A percentile compares a stretch with the other conserved stretches of the same genome.
Conservation (phyloP, 2,888 invertebrate genomes). For the Epicampocera succincta region DNA sequence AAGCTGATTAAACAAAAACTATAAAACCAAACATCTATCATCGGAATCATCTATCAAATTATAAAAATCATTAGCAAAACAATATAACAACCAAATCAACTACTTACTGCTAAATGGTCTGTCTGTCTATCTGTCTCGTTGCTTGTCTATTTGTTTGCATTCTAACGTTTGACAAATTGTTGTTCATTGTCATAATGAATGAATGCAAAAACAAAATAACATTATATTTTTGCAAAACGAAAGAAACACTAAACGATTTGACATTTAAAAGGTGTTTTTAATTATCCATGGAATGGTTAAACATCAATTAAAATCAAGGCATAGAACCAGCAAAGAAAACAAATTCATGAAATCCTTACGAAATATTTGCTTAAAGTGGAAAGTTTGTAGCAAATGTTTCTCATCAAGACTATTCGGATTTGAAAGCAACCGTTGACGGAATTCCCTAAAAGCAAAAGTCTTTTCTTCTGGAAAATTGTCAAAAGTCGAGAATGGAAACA, state of each 20-base stretch:
- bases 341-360: slow-evolving; percentile 24
- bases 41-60: slow-evolving; percentile 63
- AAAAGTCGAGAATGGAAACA: slow-evolving; percentile 36
- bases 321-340: slow-evolving; percentile 5
- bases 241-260: slow-evolving; percentile 69
- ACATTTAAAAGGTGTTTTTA: slow-evolving; percentile 80
- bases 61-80: slow-evolving; percentile 60
- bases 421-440: slow-evolving; percentile 25
- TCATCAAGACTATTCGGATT: slow-evolving; percentile 27
- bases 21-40: slow-evolving; percentile 36
- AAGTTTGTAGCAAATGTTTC: slow-evolving; percentile 54
- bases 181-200: slow-evolving; percentile 73
- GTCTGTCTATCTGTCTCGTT: slow-evolving; percentile 65
- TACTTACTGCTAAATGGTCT: slow-evolving; percentile 43
- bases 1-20: slow-evolving; percentile 65
- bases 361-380: background rate
- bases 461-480: slow-evolving; percentile 27
- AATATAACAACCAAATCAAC: slow-evolving; percentile 21
- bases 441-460: slow-evolving; percentile 15
- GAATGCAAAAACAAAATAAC: slow-evolving; percentile 73
- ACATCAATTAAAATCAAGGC: slow-evolving; percentile 62
- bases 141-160: slow-evolving; percentile 61
- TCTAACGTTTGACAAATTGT: slow-evolving; percentile 74
- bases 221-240: slow-evolving; percentile 68
- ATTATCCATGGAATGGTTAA: slow-evolving; percentile 73